Base-by-base conservation (phyloP, 2,113 vertebrate species). In the Rynchops niger region DNA sequence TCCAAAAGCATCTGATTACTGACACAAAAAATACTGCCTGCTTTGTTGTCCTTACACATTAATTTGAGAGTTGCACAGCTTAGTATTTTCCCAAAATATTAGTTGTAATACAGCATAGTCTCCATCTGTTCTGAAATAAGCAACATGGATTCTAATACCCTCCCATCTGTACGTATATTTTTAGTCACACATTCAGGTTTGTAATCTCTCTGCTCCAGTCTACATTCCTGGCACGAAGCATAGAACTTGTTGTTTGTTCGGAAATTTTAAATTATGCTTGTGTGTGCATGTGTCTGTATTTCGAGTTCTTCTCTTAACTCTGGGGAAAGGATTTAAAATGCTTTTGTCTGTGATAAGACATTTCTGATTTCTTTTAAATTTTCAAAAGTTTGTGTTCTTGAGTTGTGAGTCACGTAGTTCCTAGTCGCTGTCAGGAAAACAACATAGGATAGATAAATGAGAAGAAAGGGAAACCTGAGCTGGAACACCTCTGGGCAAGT, bases 51-150 rank as follows among this genome's bases (percentile, higher is more conserved):
- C 15, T 79, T 94, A 73, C 50, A 55, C 27, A 42, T 87, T 88
- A 82, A 70, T 93, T 93, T 93, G 34, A 23, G 66, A 87, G 53
- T 67, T 95, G 26, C 71, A 71, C 27, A 65, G 62, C 53, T 94
- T 86, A 90, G 11, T 86, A 61, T 85, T 95, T 91, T 58, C 77
- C 27, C 81, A 43, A 89, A 95, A 90, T 96, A 95, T 62, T 90
- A 71, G 21, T 67, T 88, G 47, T 69, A 71, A 61, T 88, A 85
- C 30, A 84, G 55, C 30, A 40, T 56, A 82, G 30, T 79, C 56
- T 87, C 91, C 93, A 95, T 97, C 95, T 96, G 88, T 89, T 97
- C 70, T 82, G 72, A 85, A 92, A 93, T 40, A 93, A 82, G 62
- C 38, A 91, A 55, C 47, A n/a, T 26, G 36, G 77, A 52, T 96